Evolutionary conservation across 2,113 vertebrate species (phyloP), one percentile per base, ranked within the genome.

Genomic region (Brachyhypopomus gauderio): DNA sequence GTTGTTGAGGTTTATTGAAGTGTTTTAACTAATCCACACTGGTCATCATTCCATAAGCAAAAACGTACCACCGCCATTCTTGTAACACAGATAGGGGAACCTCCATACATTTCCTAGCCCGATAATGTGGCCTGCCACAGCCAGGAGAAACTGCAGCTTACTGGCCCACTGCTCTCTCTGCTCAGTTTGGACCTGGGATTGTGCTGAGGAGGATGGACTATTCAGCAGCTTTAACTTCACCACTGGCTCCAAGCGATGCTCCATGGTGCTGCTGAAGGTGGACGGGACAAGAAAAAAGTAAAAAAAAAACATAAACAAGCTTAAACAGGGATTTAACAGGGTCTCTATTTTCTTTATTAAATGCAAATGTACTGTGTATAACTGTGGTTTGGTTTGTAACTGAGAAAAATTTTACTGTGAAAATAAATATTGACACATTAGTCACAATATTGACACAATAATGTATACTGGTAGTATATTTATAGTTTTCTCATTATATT

Each of bases 71-170:
- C 93, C 93, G 86, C 92, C 93, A 20, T 94, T 94, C 86, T 93
- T 94, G 90, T 93, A 94, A 86, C 93, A 94, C 75, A 94, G 87
- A 86, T 93, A 94, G 1, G 93, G 93, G 84, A 94, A 94, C 80
- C 93, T 89, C 93, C 93, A 94, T 30, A 94, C 91, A 20, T 93
- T 94, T 58, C 92, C 93, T 74, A 94, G 77, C 23, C 93, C 93
- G 45, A 94, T 73, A 45, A 94, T 89, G 78, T 92, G 88, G 77
- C 93, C 93, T 4, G 89, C 92, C 4, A 90, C 90, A 4, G 92
- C 91, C 69, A 94, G 81, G 23, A 93, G 75, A 77, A 90, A 94
- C 70, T 94, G 90, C 4, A 89, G 38, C 79, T 94, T 94, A 72
- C 55, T 93, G 72, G 80, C 81, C 93, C 92, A 94, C 72, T 90